Percentiles rank a stretch among this genome's conserved stretches.
These are phyloP conservation scores for Himalopsyche kuldschensis DNA, from an alignment of 2,888 invertebrate genomes.

Conservation along the genomic window DNA sequence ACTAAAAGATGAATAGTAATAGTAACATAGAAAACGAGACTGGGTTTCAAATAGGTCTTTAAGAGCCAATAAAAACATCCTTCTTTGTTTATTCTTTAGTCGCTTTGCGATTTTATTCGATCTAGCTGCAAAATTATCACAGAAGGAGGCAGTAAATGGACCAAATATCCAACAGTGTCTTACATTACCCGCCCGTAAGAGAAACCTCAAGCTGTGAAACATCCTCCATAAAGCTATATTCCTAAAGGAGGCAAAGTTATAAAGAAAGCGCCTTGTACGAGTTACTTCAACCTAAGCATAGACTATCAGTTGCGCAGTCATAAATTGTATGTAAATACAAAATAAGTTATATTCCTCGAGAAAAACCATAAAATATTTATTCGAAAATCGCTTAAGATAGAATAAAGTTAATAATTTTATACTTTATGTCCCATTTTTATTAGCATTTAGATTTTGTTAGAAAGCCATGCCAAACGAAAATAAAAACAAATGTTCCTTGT, in stretches of 20 bases:
- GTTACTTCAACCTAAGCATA: not conserved
- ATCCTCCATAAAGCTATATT: not conserved
- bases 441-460: not conserved
- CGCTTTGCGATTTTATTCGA: not conserved
- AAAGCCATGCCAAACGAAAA: not conserved
- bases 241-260: not conserved
- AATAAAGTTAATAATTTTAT: not conserved
- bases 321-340: not conserved
- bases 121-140: conserved; percentile 3
- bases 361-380: not conserved
- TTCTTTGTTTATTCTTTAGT: not conserved
- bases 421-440: not conserved
- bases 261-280: not conserved
- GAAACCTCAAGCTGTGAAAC: not conserved
- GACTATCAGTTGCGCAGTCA: not conserved
- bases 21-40: not conserved
- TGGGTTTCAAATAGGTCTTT: not conserved
- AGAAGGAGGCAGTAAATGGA: conserved; percentile 1
- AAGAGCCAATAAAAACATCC: not conserved
- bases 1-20: not conserved
- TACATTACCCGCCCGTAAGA: not conserved
- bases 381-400: not conserved
- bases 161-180: not conserved
- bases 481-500: too few species aligned
- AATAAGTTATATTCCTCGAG: not conserved